Percentiles rank a stretch among this genome's conserved stretches.
phyloP scores from a whole-genome alignment of 2,888 invertebrate genomes.

The Galerucella pusilla region DNA sequence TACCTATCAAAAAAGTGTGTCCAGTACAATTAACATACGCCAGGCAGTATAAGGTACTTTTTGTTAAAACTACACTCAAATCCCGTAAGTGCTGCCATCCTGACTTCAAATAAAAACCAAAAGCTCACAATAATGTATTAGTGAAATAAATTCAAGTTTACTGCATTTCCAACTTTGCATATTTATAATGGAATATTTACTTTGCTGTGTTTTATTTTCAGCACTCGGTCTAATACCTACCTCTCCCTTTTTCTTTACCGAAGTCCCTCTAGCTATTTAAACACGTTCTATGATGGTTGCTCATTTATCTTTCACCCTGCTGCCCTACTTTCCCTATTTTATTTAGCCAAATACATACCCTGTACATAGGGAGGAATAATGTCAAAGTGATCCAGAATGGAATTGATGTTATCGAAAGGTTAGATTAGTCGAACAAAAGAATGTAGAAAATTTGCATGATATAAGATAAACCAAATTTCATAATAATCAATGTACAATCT shows the following conservation, averaged over 20 bases:
- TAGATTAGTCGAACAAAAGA: background rate
- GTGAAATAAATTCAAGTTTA: too few species aligned
- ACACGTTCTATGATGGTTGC: slow-evolving; percentile 32
- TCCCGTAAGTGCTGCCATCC: too few species aligned
- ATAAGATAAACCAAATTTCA: background rate
- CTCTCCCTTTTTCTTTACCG: slow-evolving; percentile 11
- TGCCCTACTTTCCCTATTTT: slow-evolving; percentile 41
- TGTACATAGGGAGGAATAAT: slow-evolving; percentile 7
- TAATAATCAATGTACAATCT: background rate
- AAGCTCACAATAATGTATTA: too few species aligned
- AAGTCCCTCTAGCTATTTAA: slow-evolving; percentile 33
- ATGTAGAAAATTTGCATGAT: background rate
- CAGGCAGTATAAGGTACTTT: too few species aligned
- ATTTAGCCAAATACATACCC: slow-evolving; percentile 18
- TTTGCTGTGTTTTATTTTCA: background rate
- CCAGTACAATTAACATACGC: too few species aligned
- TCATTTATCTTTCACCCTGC: slow-evolving; percentile 43
- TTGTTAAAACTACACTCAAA: too few species aligned
- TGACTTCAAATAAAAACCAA: too few species aligned
- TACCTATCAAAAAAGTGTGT: too few species aligned
- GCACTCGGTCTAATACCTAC: background rate
- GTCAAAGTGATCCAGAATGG: slow-evolving; percentile 2
- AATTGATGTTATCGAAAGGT: slow-evolving; percentile 6
- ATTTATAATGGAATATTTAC: background rate
- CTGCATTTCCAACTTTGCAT: too few species aligned